These are phyloP conservation scores for Imbricaverruca yamaguchii DNA, from an alignment of 2,888 invertebrate genomes.

Conservation along the genomic window DNA sequence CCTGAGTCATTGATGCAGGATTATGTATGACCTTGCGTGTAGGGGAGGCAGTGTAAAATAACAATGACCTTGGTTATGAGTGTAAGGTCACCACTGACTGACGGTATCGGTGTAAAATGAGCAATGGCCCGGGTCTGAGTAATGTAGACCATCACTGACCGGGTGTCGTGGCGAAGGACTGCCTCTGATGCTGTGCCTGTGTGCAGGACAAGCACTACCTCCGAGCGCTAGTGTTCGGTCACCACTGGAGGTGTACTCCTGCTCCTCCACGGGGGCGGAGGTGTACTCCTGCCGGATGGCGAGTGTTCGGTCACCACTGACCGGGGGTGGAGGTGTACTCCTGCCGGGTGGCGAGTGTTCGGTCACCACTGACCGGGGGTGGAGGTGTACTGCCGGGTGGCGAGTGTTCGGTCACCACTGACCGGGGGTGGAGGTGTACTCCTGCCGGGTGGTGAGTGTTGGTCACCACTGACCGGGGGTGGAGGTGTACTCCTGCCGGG, in stretches of 20 bases:
- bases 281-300: background rate
- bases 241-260: too few relatives aligned
- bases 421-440: background rate
- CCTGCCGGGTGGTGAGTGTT: background rate
- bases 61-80: too few relatives aligned
- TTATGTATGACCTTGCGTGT: too few relatives aligned
- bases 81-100: too few relatives aligned
- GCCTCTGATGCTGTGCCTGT: background rate
- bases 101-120: background rate
- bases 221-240: background rate
- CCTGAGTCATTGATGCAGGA: too few relatives aligned
- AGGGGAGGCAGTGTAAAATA: too few relatives aligned
- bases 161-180: background rate
- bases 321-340: background rate
- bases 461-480: too few relatives aligned
- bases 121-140: background rate
- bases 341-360: background rate
- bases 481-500: background rate
- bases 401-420: background rate
- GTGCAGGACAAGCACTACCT: background rate
- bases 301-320: too few relatives aligned
- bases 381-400: background rate
- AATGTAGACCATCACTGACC: background rate
- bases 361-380: background rate
- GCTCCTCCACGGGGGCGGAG: too few relatives aligned